Percentiles rank a stretch among this genome's conserved stretches.
Conservation (phyloP, 1,140 invertebrate genomes). For the Phthorimaea operculella region DNA sequence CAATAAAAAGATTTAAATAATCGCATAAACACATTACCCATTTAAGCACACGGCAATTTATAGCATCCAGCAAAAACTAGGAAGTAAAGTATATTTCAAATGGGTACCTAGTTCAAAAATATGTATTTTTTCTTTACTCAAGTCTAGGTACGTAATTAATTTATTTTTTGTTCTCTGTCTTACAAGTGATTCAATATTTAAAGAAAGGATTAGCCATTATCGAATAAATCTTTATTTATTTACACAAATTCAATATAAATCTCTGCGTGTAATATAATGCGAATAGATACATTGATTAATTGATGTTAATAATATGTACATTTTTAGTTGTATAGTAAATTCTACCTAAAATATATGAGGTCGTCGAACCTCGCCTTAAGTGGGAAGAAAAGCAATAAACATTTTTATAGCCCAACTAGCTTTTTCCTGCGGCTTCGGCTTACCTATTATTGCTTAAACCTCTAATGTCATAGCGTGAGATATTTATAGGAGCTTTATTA, state of each 20-base stretch:
- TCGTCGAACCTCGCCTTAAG: slow-evolving; percentile 36
- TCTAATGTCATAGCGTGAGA: slow-evolving; percentile 2
- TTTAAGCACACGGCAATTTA: too few species aligned
- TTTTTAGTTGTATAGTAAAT: slow-evolving; percentile 54
- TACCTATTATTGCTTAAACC: slow-evolving; percentile 10
- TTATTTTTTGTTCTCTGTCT: too few species aligned
- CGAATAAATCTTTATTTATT: too few species aligned
- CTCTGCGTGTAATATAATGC: background rate
- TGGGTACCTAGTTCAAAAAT: too few species aligned
- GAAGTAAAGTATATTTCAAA: too few species aligned
- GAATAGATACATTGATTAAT: slow-evolving; percentile 41
- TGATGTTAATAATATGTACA: slow-evolving; percentile 56
- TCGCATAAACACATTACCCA: too few species aligned
- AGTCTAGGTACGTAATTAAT: too few species aligned
- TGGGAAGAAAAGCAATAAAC: slow-evolving; percentile 52
- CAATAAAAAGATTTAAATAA: too few species aligned
- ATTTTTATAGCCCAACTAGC: slow-evolving; percentile 41
- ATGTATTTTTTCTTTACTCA: too few species aligned
- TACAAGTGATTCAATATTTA: too few species aligned
- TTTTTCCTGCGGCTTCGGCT: slow-evolving; percentile 28
- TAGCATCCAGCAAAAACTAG: too few species aligned
- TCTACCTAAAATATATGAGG: slow-evolving; percentile 44
- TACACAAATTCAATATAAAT: too few species aligned
- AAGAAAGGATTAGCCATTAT: background rate
- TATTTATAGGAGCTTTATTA: slow-evolving; percentile 1